Base-by-base conservation (phyloP, 2,888 invertebrate species). In the Brenthis ino region DNA sequence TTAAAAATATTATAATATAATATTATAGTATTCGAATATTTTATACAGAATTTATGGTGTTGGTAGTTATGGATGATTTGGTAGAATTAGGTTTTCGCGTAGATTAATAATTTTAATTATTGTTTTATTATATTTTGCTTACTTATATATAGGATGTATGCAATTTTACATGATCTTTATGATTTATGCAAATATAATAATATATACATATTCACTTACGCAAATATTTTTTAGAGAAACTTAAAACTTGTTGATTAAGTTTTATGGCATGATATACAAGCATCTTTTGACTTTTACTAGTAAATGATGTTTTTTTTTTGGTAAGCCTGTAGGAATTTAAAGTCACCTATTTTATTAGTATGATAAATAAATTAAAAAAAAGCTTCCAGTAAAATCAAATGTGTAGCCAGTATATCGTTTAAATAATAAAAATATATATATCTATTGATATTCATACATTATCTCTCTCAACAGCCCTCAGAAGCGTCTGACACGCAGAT, bases 401-500 rank as follows among this genome's bases (percentile, higher is more conserved):
- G 28, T 28, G 28, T 5, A 28, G 28, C 28, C 4, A 28, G 28
- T 28, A 4, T 28, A 28, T 28, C 4, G 0, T 4, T 28, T 28
- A 28, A 28, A 3, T 28, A 5, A 4, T 5, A 28, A 24, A 28
- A 28, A 28, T 20, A 20, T 20, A 28, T 28, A 28, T 28, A 28
- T 28, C 28, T 6, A 37, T 37, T 37, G 8, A 43, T 43, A 2
- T 8, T 43, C 11, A 43, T 43, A 2, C 3, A 43, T 5, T 20
- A 53, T 37, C 51, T 53, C 37, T 63, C 16, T 6, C 69, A 47
- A 6, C 92, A 96, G 96, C 96, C 96, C 14, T 96, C 96, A 8
- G 96, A 96, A 90, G 96, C 96, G n/a, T 95, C 96, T 3, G 96
- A 96, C 78, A 96, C 96, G 20, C 95, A 96, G 85, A 96, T 96